Conservation (phyloP, 1,140 invertebrate genomes). For the Aricia agestis region DNA sequence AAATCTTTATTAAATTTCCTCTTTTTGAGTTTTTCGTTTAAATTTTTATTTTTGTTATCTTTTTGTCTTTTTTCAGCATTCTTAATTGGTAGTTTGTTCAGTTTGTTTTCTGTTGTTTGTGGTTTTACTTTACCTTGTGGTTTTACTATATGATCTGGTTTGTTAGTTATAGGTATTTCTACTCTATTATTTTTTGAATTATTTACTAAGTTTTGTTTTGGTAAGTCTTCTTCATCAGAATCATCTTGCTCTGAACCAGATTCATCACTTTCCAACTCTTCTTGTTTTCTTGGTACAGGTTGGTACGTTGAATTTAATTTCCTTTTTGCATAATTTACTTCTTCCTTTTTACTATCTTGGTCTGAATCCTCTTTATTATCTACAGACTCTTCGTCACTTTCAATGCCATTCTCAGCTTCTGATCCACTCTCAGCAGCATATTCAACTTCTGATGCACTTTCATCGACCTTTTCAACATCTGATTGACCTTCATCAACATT, state of each 20-base stretch:
- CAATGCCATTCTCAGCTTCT: constrained; percentile 23
- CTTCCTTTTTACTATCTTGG: background rate
- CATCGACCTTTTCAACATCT: constrained; percentile 19
- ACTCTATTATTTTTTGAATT: constrained; percentile 13
- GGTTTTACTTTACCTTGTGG: no score
- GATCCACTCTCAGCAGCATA: constrained; percentile 21
- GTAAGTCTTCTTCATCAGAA: constrained; percentile 1
- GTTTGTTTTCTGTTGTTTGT: constrained; percentile 16
- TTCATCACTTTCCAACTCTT: constrained; percentile 14
- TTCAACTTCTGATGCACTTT: constrained; percentile 20
- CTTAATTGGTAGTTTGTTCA: constrained; percentile 20
- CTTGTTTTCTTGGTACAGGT: background rate
- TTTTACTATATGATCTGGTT: constrained; percentile 16
- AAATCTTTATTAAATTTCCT: constrained; percentile 58
- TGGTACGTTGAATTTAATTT: constrained; percentile 17
- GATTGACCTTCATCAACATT: constrained; percentile 21
- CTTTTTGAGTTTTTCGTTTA: constrained; percentile 54
- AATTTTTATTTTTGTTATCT: constrained; percentile 56
- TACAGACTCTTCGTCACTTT: background rate
- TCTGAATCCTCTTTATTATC: background rate
- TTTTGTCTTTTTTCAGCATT: constrained; percentile 36
- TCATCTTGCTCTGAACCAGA: constrained; percentile 12
- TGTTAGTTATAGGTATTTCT: constrained; percentile 19
- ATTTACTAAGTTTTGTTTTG: constrained; percentile 22
- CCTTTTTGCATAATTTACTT: background rate